Base-by-base conservation (phyloP, 2,888 invertebrate genomes). In the Meiosimyza decipiens region DNA sequence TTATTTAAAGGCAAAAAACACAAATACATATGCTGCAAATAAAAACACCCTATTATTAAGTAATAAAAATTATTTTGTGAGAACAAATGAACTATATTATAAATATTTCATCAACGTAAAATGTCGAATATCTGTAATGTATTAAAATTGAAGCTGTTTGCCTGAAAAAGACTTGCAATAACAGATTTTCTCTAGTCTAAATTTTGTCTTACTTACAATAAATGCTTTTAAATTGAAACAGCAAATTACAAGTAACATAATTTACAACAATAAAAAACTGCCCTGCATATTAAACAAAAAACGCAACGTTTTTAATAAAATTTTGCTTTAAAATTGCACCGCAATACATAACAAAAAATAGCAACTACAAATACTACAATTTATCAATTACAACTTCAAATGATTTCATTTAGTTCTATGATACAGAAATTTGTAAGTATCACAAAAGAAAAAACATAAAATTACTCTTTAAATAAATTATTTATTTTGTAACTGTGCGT, bases 1-100 rank as follows among this genome's bases (percentile, higher is more conserved):
- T 65, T 73, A 74, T 71, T 76, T 71, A 54, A 66, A 50, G 70
- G 49, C 11, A 73, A 54, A 67, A 18, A 47, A 54, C 28, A n/a
- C 57, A 66, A 67, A 52, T 16, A 16, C 59, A 54, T 51, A 71
- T 66, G 49, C 47, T 47, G 28, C 52, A 63, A 47, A 16, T 22
- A 57, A 52, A 15, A 68, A 71, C 16, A 49, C 49, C 7, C 51
- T 9, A 40, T 40, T 40, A 6, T 7, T 40, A 40, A 40, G 40
- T 40, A 40, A 40, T 2, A 40, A 6, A 40, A 6, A 40, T 40
- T 9, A 40, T 7, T 7, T 40, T 40, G 40, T 40, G 6, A 40
- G 40, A 40, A 9, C 6, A 40, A 40, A 28, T 28, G 28, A 28
- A 40, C 6, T 9, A 40, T 40, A 9, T 9, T 9, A 40, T 40